Conservation (phyloP, 2,797 vertebrate species). For the Loriculus beryllinus region DNA sequence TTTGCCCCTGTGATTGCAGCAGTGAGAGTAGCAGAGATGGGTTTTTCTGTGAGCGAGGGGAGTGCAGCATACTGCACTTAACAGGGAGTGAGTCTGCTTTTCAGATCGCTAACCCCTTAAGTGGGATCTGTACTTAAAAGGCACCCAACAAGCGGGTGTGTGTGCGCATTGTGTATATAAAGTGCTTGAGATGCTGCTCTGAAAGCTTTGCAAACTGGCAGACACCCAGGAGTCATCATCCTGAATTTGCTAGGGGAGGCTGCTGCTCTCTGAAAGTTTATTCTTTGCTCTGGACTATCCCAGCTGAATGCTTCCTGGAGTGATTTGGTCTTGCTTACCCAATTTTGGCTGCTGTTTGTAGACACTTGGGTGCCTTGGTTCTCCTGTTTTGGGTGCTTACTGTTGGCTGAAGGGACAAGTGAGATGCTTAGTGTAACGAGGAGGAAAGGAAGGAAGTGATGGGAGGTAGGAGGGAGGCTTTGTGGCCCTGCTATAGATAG, state of each 20-base stretch:
- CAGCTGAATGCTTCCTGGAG: background rate
- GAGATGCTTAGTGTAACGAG: background rate
- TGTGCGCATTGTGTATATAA: constrained; percentile 26
- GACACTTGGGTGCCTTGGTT: accelerated
- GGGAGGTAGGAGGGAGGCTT: background rate
- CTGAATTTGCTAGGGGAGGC: background rate
- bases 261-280: constrained; percentile 12
- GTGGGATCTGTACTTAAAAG: constrained; percentile 62
- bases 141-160: constrained; percentile 41
- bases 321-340: background rate
- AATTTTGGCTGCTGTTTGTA: background rate
- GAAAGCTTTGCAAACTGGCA: constrained; percentile 57
- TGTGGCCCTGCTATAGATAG: background rate
- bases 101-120: constrained; percentile 45
- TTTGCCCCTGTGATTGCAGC: background rate
- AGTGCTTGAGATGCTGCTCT: constrained; percentile 58
- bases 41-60: background rate
- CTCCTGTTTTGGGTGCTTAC: background rate
- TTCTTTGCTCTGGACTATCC: background rate
- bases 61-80: background rate
- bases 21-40: background rate
- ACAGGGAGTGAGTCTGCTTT: constrained; percentile 21
- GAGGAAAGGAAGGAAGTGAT: background rate
- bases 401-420: background rate
- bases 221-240: background rate